Evolutionary conservation across 1,140 invertebrate species (phyloP), one percentile per base, ranked within the genome.

Genomic region (Rhopalosiphum maidis): DNA sequence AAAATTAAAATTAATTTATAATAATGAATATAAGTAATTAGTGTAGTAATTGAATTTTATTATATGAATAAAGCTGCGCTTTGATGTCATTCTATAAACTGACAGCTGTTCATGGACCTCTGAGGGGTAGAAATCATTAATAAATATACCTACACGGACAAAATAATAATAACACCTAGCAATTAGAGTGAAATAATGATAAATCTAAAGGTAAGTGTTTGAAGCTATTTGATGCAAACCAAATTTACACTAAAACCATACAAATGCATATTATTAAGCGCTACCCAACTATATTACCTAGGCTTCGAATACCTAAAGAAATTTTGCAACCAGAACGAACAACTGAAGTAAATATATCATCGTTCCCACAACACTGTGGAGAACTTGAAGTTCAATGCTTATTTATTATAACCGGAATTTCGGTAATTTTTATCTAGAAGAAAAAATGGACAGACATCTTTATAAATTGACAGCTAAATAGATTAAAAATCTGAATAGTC

Each of bases 71-170:
- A 8, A 60, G 9, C 3, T 60, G 0, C 7, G 3, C 1, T 30
- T 23, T 77, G 18, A 77, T 11, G 30, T 68, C 3, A n/a, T 68
- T 77, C 1, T n/a, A 77, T 77, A 77, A n/a, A 35, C 11, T 77
- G 30, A n/a, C 9, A 2, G 18, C 15, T n/a, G 30, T n/a, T 18
- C 30, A 6, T n/a, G 30, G 30, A n/a, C 0, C 6, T n/a, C 0
- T 18, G 4, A 18, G 4, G 18, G n/a, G 4, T 4, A n/a, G 15
- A 3, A 68, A 77, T 77, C 60, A n/a, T 77, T n/a, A 77, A 77
- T 15, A n/a, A 0, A 18, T n/a, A n/a, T 68, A 68, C 4, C 0
- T n/a, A 68, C 60, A 68, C 1, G 25, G 1, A 60, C 0, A 9
- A 60, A 8, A 60, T 68, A n/a, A 68, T 1, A n/a, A 68, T n/a